Percentiles rank a stretch among this genome's conserved stretches.
Evolutionary conservation across 2,797 vertebrate genomes (phyloP).

Genomic region (Parauchenoglanis ngamensis): DNA sequence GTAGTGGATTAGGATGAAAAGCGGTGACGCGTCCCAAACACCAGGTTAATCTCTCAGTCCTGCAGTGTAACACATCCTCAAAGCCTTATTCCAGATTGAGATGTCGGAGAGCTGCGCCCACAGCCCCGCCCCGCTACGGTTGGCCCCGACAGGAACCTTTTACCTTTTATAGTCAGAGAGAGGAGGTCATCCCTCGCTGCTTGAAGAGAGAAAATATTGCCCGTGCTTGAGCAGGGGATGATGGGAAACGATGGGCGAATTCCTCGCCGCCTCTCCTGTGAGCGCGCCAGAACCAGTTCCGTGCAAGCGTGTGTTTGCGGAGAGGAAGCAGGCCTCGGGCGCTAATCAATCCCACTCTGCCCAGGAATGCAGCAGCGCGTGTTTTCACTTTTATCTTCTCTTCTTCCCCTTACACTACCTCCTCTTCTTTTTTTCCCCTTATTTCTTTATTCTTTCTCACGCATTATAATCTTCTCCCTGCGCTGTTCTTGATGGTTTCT

Average conservation of each 20-base stretch:
- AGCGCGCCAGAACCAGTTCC: constrained; percentile 26
- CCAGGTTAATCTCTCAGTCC: neutral
- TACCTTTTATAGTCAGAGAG: constrained; percentile 45
- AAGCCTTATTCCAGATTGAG: constrained; percentile 1
- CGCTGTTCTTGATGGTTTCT: constrained; percentile 52
- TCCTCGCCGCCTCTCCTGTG: constrained; percentile 44
- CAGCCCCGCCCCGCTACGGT: neutral
- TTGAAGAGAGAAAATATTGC: constrained; percentile 49
- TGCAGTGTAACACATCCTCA: neutral
- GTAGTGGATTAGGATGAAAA: neutral
- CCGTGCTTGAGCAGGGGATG: constrained; percentile 18
- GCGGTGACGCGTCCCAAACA: neutral
- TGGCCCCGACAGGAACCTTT: neutral
- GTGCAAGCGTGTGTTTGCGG: constrained; percentile 39
- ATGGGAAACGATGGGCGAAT: constrained; percentile 43
- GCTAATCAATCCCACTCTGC: constrained; percentile 57
- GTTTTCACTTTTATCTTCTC: constrained; percentile 67
- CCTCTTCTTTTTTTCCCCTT: constrained; percentile 59
- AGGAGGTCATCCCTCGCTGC: constrained; percentile 34
- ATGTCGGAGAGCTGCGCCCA: neutral
- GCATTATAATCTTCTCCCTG: constrained; percentile 61
- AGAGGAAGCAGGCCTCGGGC: constrained; percentile 36
- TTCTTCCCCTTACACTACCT: constrained; percentile 46
- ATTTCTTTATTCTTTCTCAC: constrained; percentile 64
- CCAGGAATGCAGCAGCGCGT: constrained; percentile 56